These are phyloP conservation scores for Boloria selene DNA, from an alignment of 2,888 invertebrate genomes.

Conservation along the genomic window DNA sequence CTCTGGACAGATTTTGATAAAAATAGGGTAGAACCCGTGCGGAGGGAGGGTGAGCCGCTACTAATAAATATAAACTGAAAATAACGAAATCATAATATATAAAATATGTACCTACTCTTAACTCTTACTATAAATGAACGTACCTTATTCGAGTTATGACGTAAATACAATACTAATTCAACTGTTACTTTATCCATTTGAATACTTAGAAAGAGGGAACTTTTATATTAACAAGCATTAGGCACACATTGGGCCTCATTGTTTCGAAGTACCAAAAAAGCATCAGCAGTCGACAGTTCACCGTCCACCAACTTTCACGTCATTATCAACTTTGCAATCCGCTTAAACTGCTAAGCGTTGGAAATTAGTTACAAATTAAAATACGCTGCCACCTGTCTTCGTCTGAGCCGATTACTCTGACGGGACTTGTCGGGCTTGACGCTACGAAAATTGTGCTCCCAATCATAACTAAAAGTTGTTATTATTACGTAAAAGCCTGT, in stretches of 20 bases:
- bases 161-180: background rate
- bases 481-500: background rate
- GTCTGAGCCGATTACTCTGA: constrained; percentile 64
- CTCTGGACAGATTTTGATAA: no score
- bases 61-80: no score
- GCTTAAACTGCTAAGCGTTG: constrained; percentile 64
- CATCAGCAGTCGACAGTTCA: constrained; percentile 22
- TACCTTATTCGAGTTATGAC: background rate
- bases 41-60: no score
- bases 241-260: constrained; percentile 21
- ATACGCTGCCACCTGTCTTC: constrained; percentile 60
- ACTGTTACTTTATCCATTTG: constrained; percentile 4
- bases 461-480: background rate
- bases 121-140: background rate
- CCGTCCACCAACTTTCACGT: constrained; percentile 50
- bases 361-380: constrained; percentile 75
- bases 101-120: no score
- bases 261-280: constrained; percentile 38
- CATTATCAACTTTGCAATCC: constrained; percentile 73
- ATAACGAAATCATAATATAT: no score
- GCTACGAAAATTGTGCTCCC: constrained; percentile 28
- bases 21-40: no score
- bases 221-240: constrained; percentile 15
- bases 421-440: constrained; percentile 40
- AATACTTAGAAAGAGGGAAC: constrained; percentile 13